Percentiles rank a stretch among this genome's conserved stretches.
Conservation (phyloP, 1,140 invertebrate genomes). For the Trichonephila inaurata region DNA sequence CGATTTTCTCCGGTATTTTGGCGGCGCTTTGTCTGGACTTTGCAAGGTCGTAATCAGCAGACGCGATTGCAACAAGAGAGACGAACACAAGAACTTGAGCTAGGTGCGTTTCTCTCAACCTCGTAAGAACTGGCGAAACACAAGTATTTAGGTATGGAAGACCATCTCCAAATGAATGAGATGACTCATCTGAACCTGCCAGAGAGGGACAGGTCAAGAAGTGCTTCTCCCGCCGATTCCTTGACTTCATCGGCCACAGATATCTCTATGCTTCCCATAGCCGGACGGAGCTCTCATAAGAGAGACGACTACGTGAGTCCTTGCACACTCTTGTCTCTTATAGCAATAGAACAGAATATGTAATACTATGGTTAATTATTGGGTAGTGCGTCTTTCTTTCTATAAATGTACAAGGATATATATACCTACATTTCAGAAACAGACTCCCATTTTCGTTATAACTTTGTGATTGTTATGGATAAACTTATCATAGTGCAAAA, state of each 20-base stretch:
- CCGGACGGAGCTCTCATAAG: conserved; percentile 70
- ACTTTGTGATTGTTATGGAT: too few relatives aligned
- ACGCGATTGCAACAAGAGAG: not conserved
- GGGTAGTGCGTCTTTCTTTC: not conserved
- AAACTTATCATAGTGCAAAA: too few relatives aligned
- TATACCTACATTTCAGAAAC: too few relatives aligned
- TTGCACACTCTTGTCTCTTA: not conserved
- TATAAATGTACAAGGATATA: not conserved
- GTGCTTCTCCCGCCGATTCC: conserved; percentile 78
- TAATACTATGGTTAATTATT: not conserved
- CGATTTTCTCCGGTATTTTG: conserved; percentile 27
- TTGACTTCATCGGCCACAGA: conserved; percentile 78
- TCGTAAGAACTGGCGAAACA: not conserved
- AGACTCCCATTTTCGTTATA: too few relatives aligned
- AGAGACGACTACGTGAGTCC: conserved; percentile 77
- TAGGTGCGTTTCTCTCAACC: not conserved
- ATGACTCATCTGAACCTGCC: conserved; percentile 78
- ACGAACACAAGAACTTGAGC: not conserved
- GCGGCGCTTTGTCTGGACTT: conserved; percentile 42
- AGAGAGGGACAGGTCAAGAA: conserved; percentile 77
- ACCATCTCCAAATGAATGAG: conserved; percentile 76
- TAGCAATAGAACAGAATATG: not conserved
- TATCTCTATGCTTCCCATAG: conserved; percentile 78
- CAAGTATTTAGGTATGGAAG: conserved; percentile 76
- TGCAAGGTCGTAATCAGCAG: conserved; percentile 55